Base-by-base conservation (phyloP, 2,888 invertebrate genomes). In the Cosmorhoe ocellata region DNA sequence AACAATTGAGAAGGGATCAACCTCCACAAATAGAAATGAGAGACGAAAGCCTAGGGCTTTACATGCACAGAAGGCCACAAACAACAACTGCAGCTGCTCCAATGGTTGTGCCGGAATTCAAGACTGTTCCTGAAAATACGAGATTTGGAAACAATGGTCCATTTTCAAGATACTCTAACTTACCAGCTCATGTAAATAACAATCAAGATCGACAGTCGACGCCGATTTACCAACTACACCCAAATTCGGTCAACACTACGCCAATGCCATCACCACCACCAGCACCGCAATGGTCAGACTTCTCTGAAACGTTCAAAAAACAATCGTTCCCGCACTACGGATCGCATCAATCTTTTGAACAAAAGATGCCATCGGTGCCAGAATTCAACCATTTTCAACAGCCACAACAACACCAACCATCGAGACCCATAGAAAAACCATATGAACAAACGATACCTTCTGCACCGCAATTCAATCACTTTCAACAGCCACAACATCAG, bases 41-140 rank as follows among this genome's bases (percentile, higher is more conserved):
- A 59, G 70, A 76, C 32, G 79, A 79, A 57, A 66, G 71, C 44
- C 53, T 76, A 9, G 67, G 69, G 32, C 66, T 64, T 18, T 79
- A 79, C 43, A 64, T 74, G 61, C 54, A 67, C 52, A 64, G 56
- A 41, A 61, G 53, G 45, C 59, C 61, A 12, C 63, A 56, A 2
- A 67, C 68, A 5, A 68, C 69, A 32, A 69, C 68, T 8, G 56
- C 65, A 13, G 26, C 10, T 3, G 60, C 61, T 12, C 54, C 56
- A 22, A 59, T 69, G 11, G 13, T 40, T 28, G 26, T 46, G 9
- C 32, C 46, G 2, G 30, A 34, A n/a, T 27, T 45, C 3, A 34
- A 51, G 2, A 27, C 28, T n/a, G 2, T 18, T 12, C 26, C 41
- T 11, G 13, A 32, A 39, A 13, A 26, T 30, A 31, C 7, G n/a